phyloP scores from a whole-genome alignment of 2,113 vertebrate genomes.

The Percina caprodes region DNA sequence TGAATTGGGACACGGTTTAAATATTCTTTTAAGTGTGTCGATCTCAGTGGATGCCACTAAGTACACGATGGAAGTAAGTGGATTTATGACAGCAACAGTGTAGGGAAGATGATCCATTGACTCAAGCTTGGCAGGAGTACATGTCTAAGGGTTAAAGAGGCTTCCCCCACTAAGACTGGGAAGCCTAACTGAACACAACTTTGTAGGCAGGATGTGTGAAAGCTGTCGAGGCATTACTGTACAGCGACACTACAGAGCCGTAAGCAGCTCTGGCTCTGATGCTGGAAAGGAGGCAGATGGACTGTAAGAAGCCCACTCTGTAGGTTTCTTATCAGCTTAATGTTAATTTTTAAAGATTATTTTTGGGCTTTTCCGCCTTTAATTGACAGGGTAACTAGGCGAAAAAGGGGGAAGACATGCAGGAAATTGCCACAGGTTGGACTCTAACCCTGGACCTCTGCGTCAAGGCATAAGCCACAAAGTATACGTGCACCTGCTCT shows the following conservation, averaged over 20 bases:
- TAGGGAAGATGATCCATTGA: slow-evolving; percentile 38
- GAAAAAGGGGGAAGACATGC: no score
- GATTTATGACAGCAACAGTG: slow-evolving; percentile 32
- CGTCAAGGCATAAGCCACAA: no score
- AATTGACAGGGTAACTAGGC: no score
- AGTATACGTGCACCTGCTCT: no score
- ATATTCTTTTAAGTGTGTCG: slow-evolving; percentile 4
- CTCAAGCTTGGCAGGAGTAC: slow-evolving; percentile 35
- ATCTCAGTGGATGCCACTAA: background rate
- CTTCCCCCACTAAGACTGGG: slow-evolving; percentile 24
- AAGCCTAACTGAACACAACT: slow-evolving; percentile 7
- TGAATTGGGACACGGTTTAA: no score
- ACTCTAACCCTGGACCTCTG: no score
- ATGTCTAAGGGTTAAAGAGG: slow-evolving; percentile 55
- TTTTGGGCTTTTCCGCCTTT: no score
- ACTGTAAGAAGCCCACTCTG: slow-evolving; percentile 15
- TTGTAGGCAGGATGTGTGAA: slow-evolving; percentile 24
- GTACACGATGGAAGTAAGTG: slow-evolving; percentile 28
- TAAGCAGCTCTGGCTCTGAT: slow-evolving; percentile 1
- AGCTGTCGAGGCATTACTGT: slow-evolving; percentile 42
- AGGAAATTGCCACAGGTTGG: no score
- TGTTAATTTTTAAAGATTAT: background rate
- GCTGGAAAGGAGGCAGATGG: slow-evolving; percentile 11
- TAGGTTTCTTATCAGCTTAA: slow-evolving; percentile 19
- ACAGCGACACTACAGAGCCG: slow-evolving; percentile 2